phyloP scores from a whole-genome alignment of 2,113 vertebrate genomes.

The Oncorhynchus tshawytscha region DNA sequence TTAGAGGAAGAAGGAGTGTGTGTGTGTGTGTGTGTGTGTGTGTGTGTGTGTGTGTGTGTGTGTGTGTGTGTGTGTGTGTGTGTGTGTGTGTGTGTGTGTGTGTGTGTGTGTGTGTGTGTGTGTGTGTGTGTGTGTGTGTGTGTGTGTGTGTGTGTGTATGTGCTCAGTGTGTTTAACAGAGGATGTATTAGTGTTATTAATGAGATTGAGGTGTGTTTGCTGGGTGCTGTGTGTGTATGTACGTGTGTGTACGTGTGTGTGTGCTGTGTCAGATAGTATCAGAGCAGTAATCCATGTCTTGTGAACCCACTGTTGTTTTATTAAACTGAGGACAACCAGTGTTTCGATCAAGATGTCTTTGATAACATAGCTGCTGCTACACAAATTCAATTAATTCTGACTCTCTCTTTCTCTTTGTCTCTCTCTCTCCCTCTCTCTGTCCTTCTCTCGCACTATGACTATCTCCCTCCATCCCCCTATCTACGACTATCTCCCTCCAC shows the following conservation, averaged over 20 bases:
- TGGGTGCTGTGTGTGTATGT: neutral
- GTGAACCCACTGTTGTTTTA: constrained; percentile 57
- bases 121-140: neutral
- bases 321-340: constrained; percentile 57
- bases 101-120: neutral
- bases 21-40: too few species aligned
- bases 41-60: too few species aligned
- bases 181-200: neutral
- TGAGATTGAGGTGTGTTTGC: constrained; percentile 16
- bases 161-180: constrained; percentile 10
- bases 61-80: neutral
- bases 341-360: constrained; percentile 49
- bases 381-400: constrained; percentile 53
- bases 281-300: constrained; percentile 44
- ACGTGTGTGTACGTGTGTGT: too few species aligned
- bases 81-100: neutral
- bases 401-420: neutral
- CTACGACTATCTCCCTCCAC: too few species aligned
- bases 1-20: too few species aligned
- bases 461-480: neutral
- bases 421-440: neutral
- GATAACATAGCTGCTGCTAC: constrained; percentile 44
- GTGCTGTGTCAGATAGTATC: constrained; percentile 29
- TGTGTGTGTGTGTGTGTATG: neutral
- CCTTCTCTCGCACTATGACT: constrained; percentile 3